phyloP scores from a whole-genome alignment of 1,140 invertebrate species.

The Hyposmocoma kahamanoa region DNA sequence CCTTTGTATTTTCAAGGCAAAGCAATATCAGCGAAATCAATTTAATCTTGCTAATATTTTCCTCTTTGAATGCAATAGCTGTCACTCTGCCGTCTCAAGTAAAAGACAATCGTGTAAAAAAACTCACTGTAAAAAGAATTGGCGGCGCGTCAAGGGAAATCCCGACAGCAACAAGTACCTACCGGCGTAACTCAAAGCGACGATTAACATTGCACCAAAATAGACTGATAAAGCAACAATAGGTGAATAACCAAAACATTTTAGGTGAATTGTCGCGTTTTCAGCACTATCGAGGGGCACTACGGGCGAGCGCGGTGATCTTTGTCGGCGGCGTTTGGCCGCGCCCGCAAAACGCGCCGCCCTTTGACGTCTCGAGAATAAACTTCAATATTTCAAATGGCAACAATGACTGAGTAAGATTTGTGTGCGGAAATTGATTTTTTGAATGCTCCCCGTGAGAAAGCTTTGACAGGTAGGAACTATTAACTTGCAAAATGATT shows the following conservation, averaged over 20 bases:
- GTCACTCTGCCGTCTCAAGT: too few species aligned
- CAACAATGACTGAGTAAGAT: constrained; percentile 62
- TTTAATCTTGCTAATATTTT: too few species aligned
- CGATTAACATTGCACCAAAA: constrained; percentile 25
- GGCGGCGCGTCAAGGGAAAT: constrained; percentile 4
- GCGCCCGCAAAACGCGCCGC: constrained; percentile 29
- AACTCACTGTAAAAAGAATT: background rate
- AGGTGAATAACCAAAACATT: constrained; percentile 56
- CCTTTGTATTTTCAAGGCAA: too few species aligned
- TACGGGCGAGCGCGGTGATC: constrained; percentile 35
- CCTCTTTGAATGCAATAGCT: too few species aligned
- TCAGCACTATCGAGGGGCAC: constrained; percentile 55
- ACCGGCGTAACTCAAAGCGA: background rate
- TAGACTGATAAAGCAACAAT: constrained; percentile 47
- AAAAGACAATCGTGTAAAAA: too few species aligned
- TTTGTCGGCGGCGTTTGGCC: constrained; percentile 41
- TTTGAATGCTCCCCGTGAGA: constrained; percentile 52
- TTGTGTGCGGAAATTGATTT: constrained; percentile 72
- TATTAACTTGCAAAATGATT: constrained; percentile 25
- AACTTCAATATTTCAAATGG: constrained; percentile 56
- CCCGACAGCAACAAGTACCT: constrained; percentile 27
- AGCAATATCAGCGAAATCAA: too few species aligned
- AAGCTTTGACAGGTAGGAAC: constrained; percentile 57
- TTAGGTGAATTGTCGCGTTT: constrained; percentile 57
- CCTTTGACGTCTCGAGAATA: constrained; percentile 36